Base-by-base conservation (phyloP, 2,888 invertebrate genomes). In the Himalopsyche anomala region DNA sequence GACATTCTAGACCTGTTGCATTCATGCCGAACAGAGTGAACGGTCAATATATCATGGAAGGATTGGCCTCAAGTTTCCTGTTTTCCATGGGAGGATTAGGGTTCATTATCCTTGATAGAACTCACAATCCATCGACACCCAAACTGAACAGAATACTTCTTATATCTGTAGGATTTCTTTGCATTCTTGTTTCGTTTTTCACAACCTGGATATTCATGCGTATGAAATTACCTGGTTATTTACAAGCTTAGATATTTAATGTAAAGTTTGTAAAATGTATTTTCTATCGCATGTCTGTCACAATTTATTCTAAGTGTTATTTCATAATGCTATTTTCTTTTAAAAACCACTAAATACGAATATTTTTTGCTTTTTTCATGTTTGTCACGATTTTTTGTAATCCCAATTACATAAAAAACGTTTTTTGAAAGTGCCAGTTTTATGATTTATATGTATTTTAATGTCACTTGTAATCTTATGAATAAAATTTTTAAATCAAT, bases 41-140 rank as follows among this genome's bases (percentile, higher is more conserved):
- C 92, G 99, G 99, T 0, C 99, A 99, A 91, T 99, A 99, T 91
- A 99, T 99, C 85, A 99, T 99, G 98, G 99, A 99, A 93, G 99
- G 99, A 0, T 92, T 99, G 88, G 99, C 99, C 0, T 98, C 99
- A 15, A 98, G 98, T 91, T 99, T 99, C 91, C 94, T 99, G 38
- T 99, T 99, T 92, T 98, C 98, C 0, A 94, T 99, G 87, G 99
- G 99, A 79, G 99, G 99, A 0, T 92, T 99, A 51, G 99, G 99
- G 9, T 99, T 99, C 91, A 98, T 99, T 38, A 96, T 99, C 87
- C 93, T 99, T 88, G 99, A 99, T 91, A 96, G 98, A 90, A 98
- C 98, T 0, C 98, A 98, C 91, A 97, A 97, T 90, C 97, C 98
- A 0, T 94, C 96, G 0, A 95, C 98, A 69, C 97, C 98, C 0